Conservation (phyloP, 2,888 invertebrate genomes). For the Heteropelma amictum region DNA sequence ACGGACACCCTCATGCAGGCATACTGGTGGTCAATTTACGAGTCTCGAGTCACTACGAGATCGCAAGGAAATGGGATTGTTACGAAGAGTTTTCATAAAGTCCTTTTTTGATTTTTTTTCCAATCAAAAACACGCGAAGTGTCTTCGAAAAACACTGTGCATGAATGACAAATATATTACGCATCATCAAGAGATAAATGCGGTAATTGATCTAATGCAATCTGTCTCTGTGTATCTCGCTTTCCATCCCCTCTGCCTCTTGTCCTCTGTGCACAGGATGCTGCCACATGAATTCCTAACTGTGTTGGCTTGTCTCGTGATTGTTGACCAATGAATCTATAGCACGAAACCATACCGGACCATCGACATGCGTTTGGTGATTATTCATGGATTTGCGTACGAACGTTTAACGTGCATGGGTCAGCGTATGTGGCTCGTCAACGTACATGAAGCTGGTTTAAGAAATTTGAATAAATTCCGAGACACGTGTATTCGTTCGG, state of each 20-base stretch:
- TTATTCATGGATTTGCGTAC: slow-evolving; percentile 12
- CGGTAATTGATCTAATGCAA: too few species aligned
- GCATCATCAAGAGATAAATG: too few species aligned
- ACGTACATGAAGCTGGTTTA: background rate
- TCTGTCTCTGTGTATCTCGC: background rate
- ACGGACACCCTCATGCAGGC: too few species aligned
- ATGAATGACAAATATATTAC: too few species aligned
- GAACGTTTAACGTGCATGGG: background rate
- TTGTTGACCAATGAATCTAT: slow-evolving; percentile 6
- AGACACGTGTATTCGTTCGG: too few species aligned
- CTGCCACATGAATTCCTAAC: slow-evolving; percentile 42
- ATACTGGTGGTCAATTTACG: too few species aligned
- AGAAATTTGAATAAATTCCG: background rate
- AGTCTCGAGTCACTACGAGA: too few species aligned
- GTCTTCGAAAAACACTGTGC: too few species aligned
- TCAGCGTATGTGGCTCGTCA: background rate
- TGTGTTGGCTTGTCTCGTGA: slow-evolving; percentile 18
- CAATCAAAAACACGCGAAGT: too few species aligned
- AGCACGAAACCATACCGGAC: slow-evolving; percentile 1
- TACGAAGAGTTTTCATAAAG: too few species aligned
- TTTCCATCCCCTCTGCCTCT: background rate
- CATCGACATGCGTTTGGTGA: background rate
- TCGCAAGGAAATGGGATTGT: too few species aligned
- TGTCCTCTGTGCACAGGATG: background rate
- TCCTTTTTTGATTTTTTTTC: too few species aligned